A percentile compares a stretch with the other conserved stretches of the same genome.
These are phyloP conservation scores for Meles meles DNA, from an alignment of 2,113 vertebrate species.

Conservation along the genomic window DNA sequence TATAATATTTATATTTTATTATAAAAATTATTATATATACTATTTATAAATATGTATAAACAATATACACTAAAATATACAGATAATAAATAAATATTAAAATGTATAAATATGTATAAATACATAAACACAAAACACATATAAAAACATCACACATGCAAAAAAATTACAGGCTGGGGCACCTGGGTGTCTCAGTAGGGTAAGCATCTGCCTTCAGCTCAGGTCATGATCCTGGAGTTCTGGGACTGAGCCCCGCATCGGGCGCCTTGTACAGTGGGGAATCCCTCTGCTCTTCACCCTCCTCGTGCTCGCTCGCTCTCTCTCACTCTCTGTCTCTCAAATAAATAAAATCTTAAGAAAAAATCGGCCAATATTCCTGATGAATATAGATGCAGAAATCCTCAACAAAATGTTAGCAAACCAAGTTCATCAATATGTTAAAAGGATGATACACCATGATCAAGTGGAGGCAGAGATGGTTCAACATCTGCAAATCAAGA, in stretches of 20 bases:
- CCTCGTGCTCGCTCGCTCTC: no score
- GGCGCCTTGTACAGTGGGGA: no score
- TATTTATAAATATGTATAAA: neutral
- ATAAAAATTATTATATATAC: neutral
- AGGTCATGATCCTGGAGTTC: no score
- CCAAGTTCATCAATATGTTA: neutral
- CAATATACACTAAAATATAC: neutral
- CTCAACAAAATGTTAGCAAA: neutral
- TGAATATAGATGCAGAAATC: neutral
- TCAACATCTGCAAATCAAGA: neutral
- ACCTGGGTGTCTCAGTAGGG: no score
- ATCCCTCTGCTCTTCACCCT: no score
- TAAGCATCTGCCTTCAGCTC: no score
- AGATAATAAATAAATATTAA: neutral
- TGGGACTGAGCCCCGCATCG: no score
- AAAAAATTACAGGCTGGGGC: neutral
- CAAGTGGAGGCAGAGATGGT: neutral
- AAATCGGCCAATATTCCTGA: neutral
- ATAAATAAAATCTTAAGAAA: neutral
- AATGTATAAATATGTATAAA: neutral
- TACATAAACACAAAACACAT: neutral
- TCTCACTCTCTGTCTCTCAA: no score
- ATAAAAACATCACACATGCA: neutral
- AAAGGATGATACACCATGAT: neutral
- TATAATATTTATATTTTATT: neutral